Conservation (phyloP, 2,113 vertebrate species). For the Mionectes macconnelli region DNA sequence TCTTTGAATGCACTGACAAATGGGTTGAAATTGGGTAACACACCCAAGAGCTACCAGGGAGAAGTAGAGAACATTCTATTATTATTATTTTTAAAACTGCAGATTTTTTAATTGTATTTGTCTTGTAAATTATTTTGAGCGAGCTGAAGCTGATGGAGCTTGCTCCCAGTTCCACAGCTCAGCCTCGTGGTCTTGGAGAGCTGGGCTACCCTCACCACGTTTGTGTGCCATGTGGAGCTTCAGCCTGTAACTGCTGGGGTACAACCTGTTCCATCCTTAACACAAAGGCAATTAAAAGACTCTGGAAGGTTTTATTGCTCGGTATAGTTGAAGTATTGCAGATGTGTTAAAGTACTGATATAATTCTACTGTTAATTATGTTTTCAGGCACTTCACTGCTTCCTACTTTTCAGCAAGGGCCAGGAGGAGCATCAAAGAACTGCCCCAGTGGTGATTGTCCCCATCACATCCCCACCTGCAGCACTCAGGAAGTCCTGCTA, state of each 20-base stretch:
- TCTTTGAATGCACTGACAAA: neutral
- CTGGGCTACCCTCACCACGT: neutral
- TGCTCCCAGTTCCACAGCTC: neutral
- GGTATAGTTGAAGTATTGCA: neutral
- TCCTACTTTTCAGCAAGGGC: constrained; percentile 23
- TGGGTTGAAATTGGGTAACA: neutral
- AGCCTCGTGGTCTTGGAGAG: neutral
- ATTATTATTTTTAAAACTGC: neutral
- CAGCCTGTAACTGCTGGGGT: neutral
- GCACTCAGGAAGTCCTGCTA: constrained; percentile 2
- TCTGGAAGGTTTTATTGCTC: neutral
- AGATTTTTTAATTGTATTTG: neutral
- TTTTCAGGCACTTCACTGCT: neutral
- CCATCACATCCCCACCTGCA: neutral
- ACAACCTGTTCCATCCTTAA: neutral
- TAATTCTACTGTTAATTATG: constrained; percentile 4
- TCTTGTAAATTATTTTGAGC: neutral
- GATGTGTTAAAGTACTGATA: neutral
- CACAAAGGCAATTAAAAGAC: neutral
- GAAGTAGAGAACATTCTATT: neutral
- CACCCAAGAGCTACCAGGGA: neutral
- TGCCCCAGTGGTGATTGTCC: neutral
- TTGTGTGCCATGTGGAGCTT: neutral
- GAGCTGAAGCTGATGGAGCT: neutral
- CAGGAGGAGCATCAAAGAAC: neutral